These are phyloP conservation scores for Poliocrania exsul DNA, from an alignment of 2,797 vertebrate species.

Conservation along the genomic window DNA sequence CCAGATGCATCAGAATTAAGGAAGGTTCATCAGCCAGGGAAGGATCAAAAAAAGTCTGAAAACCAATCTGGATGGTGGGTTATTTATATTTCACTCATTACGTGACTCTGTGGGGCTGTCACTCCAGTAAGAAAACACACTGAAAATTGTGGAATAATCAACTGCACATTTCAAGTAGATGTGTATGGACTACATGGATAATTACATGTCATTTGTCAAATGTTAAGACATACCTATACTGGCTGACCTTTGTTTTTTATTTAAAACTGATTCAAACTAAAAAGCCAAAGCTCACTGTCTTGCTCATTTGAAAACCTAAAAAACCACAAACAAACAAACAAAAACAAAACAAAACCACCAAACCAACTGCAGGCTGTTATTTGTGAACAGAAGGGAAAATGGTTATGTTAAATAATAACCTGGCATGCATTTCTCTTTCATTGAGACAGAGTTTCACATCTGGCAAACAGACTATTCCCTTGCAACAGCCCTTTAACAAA, in stretches of 20 bases:
- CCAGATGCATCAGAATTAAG: not conserved
- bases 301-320: not conserved
- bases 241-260: not conserved
- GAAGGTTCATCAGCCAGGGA: not conserved
- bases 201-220: not conserved
- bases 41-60: not conserved
- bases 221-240: accelerated
- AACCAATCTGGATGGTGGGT: not conserved
- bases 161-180: not conserved
- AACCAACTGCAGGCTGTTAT: not conserved
- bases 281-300: not conserved
- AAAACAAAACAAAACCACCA: not conserved
- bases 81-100: not conserved
- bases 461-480: not conserved
- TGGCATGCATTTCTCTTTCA: not conserved
- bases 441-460: not conserved
- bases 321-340: too few relatives aligned
- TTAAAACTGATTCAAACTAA: not conserved
- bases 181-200: not conserved
- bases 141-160: not conserved
- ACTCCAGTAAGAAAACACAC: not conserved
- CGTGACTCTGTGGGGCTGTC: not conserved
- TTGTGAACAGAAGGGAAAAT: not conserved
- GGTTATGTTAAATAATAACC: not conserved
- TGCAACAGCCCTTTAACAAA: not conserved